A percentile compares a stretch with the other conserved stretches of the same genome.
phyloP scores from a whole-genome alignment of 2,113 vertebrate species.

The Henicopernis longicauda region DNA sequence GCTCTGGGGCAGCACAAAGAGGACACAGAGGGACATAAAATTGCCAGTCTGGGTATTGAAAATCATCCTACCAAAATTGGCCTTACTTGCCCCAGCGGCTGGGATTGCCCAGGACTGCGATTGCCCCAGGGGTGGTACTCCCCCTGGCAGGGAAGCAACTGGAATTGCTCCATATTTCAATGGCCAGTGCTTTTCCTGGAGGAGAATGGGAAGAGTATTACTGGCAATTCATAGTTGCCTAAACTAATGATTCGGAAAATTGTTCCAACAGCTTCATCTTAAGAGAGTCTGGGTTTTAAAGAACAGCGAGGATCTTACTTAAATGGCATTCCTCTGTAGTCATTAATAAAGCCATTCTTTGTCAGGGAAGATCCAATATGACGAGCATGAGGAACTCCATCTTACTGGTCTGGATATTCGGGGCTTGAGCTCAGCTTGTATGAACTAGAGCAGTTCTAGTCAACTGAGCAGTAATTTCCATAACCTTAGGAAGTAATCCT shows the following conservation, averaged over 20 bases:
- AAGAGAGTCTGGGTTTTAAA: background rate
- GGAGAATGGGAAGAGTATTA: background rate
- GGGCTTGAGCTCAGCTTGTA: background rate
- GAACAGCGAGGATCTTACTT: background rate
- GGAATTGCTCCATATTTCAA: background rate
- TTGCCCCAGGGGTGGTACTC: background rate
- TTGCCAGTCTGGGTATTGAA: fast-evolving
- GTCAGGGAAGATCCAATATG: background rate
- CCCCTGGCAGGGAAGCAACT: background rate
- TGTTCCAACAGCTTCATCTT: background rate
- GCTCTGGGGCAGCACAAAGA: background rate
- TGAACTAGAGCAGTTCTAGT: background rate
- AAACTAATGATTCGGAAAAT: conserved; percentile 2
- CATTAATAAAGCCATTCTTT: background rate
- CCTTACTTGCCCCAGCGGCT: background rate
- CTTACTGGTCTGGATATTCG: background rate
- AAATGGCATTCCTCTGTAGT: background rate
- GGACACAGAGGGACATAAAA: background rate
- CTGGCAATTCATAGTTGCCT: background rate
- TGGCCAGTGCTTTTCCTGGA: background rate
- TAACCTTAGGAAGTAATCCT: background rate
- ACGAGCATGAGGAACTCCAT: background rate
- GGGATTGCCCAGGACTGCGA: background rate
- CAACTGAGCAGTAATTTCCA: background rate
- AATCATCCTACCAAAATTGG: background rate